Conservation (phyloP, 2,797 vertebrate genomes). For the Myotis myotis region DNA sequence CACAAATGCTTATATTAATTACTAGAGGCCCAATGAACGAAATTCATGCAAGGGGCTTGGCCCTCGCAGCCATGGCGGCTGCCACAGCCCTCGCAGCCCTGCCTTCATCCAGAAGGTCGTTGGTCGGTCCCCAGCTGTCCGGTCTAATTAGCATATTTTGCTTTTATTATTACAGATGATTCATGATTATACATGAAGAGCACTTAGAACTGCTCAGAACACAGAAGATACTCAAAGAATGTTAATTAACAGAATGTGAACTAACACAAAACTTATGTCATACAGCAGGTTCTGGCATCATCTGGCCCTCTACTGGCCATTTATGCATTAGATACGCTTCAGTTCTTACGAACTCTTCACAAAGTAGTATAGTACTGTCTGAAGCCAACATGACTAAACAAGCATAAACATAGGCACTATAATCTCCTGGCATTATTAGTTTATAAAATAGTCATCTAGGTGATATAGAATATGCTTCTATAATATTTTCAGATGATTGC, state of each 20-base stretch:
- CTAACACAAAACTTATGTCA: background rate
- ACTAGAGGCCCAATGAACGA: no score
- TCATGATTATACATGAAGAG: conserved; percentile 11
- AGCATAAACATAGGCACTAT: background rate
- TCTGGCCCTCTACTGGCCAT: background rate
- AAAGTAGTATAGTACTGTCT: background rate
- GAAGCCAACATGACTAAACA: background rate
- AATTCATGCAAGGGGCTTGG: no score
- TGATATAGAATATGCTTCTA: background rate
- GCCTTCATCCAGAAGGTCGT: no score
- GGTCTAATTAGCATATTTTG: no score
- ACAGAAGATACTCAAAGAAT: conserved; percentile 3
- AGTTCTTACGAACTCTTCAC: background rate
- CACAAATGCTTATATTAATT: background rate
- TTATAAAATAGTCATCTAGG: background rate
- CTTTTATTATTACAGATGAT: background rate
- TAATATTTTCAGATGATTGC: background rate
- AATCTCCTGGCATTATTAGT: background rate
- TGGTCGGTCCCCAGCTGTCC: no score
- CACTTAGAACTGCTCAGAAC: background rate
- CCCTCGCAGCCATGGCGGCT: no score
- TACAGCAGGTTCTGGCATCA: background rate
- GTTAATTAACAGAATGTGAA: conserved; percentile 31
- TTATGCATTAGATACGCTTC: background rate
- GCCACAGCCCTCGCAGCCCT: no score